A percentile compares a stretch with the other conserved stretches of the same genome.
Conservation (phyloP, 1,140 invertebrate genomes). For the Hycleus phaleratus region DNA sequence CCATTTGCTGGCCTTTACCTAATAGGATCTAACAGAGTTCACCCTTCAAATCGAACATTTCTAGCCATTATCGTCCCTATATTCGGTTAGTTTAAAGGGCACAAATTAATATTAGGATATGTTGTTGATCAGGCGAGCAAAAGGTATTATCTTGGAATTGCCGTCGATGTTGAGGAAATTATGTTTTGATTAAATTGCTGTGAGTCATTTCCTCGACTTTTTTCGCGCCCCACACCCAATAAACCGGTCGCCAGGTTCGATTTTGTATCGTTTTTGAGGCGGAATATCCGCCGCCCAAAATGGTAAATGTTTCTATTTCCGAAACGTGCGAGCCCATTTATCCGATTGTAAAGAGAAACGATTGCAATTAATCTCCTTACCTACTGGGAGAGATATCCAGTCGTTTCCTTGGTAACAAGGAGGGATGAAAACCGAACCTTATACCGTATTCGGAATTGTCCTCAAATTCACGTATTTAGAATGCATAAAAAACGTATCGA, state of each 20-base stretch:
- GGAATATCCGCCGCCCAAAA: conserved; percentile 4
- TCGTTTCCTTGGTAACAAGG: conserved; percentile 26
- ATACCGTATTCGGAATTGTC: conserved; percentile 19
- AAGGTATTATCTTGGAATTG: no score
- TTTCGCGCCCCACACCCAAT: no score
- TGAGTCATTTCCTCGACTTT: no score
- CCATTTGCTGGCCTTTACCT: conserved; percentile 27
- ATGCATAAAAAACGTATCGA: conserved; percentile 21
- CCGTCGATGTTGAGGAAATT: no score
- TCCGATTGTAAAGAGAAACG: conserved; percentile 38
- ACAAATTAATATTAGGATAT: background rate
- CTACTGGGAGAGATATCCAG: conserved; percentile 35
- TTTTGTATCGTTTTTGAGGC: no score
- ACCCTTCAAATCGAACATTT: background rate
- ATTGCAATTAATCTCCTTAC: conserved; percentile 38
- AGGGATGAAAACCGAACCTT: conserved; percentile 23
- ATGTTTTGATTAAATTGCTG: no score
- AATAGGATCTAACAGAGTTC: conserved; percentile 16
- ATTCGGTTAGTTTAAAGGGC: background rate
- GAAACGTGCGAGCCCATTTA: conserved; percentile 35
- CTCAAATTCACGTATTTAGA: conserved; percentile 25
- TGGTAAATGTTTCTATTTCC: conserved; percentile 39
- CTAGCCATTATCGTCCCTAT: background rate
- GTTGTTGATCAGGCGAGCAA: no score
- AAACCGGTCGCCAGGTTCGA: no score